A percentile compares a stretch with the other conserved stretches of the same genome.
Evolutionary conservation across 1,140 invertebrate species (phyloP).

Genomic region (Sipha flava): DNA sequence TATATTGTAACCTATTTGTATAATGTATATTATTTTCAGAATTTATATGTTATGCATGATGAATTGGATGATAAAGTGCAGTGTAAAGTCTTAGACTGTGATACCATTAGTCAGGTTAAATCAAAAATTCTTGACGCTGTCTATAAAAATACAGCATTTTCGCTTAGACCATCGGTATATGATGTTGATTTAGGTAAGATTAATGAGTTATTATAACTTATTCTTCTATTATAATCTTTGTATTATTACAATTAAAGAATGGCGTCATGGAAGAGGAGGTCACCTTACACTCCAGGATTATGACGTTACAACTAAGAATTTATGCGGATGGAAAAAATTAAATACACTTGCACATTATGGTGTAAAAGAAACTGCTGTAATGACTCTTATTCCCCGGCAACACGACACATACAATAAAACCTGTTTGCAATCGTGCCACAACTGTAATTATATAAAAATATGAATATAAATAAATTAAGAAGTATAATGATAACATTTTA

Average conservation of each 20-base stretch:
- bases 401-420: conserved; percentile 67
- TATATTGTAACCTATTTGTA: neutral
- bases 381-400: conserved; percentile 82
- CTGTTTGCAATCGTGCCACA: conserved; percentile 72
- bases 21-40: conserved; percentile 46
- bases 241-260: conserved; percentile 55
- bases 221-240: no score
- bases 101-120: conserved; percentile 97
- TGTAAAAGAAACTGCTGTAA: conserved; percentile 86
- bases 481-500: neutral
- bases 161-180: conserved; percentile 78
- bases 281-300: conserved; percentile 87
- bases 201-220: neutral
- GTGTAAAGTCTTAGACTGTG: conserved; percentile 94
- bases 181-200: conserved; percentile 72
- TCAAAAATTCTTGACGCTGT: conserved; percentile 95
- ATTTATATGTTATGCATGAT: conserved; percentile 85
- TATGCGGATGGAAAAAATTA: conserved; percentile 81
- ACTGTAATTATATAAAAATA: conserved; percentile 48
- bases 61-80: conserved; percentile 90
- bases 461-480: neutral
- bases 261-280: conserved; percentile 83
- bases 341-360: conserved; percentile 90
- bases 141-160: conserved; percentile 93
- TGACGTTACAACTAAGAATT: conserved; percentile 80